Percentiles rank a stretch among this genome's conserved stretches.
phyloP scores from a whole-genome alignment of 2,797 vertebrate genomes.

The Manis javanica region DNA sequence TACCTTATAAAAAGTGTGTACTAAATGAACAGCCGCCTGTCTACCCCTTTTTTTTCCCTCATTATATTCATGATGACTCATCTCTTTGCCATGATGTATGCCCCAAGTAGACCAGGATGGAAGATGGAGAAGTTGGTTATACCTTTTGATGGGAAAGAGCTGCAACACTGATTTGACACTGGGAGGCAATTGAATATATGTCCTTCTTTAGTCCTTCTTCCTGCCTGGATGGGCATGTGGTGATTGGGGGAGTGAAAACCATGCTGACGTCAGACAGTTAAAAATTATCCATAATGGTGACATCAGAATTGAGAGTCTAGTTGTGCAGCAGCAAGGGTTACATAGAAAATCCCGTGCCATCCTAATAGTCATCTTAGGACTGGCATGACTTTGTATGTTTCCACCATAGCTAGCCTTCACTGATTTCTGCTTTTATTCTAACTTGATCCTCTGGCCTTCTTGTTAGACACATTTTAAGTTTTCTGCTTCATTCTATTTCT shows the following conservation, averaged over 20 bases:
- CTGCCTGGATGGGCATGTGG: not conserved
- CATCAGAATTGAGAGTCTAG: not conserved
- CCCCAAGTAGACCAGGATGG: not conserved
- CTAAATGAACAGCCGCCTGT: not conserved
- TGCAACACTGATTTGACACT: not conserved
- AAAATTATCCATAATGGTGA: not conserved
- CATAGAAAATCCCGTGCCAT: not conserved
- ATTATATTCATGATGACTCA: not conserved
- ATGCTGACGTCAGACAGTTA: not conserved
- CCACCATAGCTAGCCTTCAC: not conserved
- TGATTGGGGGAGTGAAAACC: not conserved
- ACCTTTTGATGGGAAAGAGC: not conserved
- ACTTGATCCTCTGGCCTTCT: not conserved
- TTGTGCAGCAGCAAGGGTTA: not conserved
- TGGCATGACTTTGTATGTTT: not conserved
- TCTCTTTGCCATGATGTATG: not conserved
- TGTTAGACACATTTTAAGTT: not conserved
- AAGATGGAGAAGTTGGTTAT: not conserved
- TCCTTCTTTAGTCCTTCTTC: not conserved
- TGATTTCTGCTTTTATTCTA: not conserved
- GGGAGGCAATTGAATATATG: not conserved
- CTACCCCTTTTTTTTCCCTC: not conserved
- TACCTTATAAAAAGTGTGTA: not conserved
- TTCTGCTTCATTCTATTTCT: not conserved
- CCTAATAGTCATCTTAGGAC: not conserved